These are phyloP conservation scores for Otolemur garnettii DNA, from an alignment of 2,113 vertebrate species.

Conservation along the genomic window DNA sequence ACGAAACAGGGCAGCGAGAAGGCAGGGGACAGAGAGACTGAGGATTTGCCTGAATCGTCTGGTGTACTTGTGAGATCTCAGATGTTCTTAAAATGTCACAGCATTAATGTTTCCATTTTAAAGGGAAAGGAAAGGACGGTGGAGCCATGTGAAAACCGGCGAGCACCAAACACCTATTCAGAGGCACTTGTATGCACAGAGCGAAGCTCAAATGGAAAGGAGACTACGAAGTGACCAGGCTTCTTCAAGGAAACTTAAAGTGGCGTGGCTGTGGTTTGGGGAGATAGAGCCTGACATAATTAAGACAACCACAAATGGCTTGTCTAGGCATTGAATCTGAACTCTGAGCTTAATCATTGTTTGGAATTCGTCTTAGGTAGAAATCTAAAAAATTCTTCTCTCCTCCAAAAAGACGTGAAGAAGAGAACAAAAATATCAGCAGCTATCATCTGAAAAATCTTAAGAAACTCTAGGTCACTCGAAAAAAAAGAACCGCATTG, in stretches of 20 bases:
- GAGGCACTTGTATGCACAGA: not conserved
- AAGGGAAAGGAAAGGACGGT: constrained; percentile 52
- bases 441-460: constrained; percentile 43
- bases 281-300: constrained; percentile 61
- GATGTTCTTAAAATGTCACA: constrained; percentile 60
- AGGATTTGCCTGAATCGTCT: constrained; percentile 47
- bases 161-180: constrained; percentile 33
- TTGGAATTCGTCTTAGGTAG: constrained; percentile 75
- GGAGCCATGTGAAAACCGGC: constrained; percentile 9
- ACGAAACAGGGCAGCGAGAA: not conserved
- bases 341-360: constrained; percentile 70
- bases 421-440: constrained; percentile 53
- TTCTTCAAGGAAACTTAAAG: constrained; percentile 55
- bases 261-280: constrained; percentile 56
- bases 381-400: constrained; percentile 72
- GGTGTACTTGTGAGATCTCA: constrained; percentile 47
- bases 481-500: not conserved
- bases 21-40: not conserved
- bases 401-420: constrained; percentile 54
- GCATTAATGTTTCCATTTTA: constrained; percentile 62
- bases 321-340: constrained; percentile 73
- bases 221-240: constrained; percentile 45
- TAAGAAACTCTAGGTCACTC: constrained; percentile 19
- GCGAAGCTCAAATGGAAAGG: constrained; percentile 59
- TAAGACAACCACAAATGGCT: constrained; percentile 73